phyloP scores from a whole-genome alignment of 1,140 invertebrate genomes.

The Zeugodacus cucurbitae region DNA sequence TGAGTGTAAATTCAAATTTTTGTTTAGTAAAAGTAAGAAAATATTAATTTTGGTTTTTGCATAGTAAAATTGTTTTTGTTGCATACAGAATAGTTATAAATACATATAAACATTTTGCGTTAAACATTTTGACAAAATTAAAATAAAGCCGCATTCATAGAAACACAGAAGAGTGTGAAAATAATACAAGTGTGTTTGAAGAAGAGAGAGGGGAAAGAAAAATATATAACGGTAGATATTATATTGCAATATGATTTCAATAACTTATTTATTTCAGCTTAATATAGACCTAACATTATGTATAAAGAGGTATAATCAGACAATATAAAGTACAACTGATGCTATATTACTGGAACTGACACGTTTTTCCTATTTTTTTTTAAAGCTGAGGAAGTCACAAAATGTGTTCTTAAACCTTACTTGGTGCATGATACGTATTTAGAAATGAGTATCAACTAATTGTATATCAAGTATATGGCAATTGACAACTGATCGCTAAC shows the following conservation, averaged over 20 bases:
- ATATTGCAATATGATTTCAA: neutral
- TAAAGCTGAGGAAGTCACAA: too few species aligned
- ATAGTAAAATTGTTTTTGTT: neutral
- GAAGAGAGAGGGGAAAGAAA: constrained; percentile 13
- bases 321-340: too few species aligned
- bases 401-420: too few species aligned
- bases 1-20: neutral
- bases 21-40: constrained; percentile 28
- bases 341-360: too few species aligned
- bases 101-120: neutral
- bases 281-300: too few species aligned
- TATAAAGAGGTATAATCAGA: too few species aligned
- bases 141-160: neutral
- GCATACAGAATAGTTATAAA: neutral
- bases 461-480: too few species aligned
- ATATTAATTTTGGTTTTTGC: constrained; percentile 17
- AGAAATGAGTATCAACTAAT: too few species aligned
- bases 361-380: too few species aligned
- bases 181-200: constrained; percentile 10
- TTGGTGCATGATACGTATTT: too few species aligned
- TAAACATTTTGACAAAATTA: neutral
- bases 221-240: constrained; percentile 16
- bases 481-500: too few species aligned
- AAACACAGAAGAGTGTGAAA: neutral
- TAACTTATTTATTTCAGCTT: neutral